phyloP scores from a whole-genome alignment of 1,140 invertebrate genomes.

The Macrobrachium rosenbergii region DNA sequence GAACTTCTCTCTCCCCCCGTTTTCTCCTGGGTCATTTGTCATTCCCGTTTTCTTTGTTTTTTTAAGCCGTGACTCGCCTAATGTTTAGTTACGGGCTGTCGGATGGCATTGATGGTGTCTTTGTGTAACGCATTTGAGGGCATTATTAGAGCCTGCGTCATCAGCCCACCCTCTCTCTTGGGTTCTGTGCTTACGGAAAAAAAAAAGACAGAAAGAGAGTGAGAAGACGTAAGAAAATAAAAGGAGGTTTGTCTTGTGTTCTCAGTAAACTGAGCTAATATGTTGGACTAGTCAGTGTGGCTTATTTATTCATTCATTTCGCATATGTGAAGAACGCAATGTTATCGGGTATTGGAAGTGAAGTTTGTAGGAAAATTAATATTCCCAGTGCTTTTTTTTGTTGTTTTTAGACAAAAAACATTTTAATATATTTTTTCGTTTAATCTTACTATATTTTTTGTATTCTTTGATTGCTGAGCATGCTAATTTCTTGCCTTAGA shows the following conservation, averaged over 20 bases:
- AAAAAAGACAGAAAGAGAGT: background rate
- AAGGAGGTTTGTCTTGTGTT: background rate
- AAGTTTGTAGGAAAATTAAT: no score
- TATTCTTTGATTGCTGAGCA: no score
- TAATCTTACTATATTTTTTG: no score
- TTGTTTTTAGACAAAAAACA: no score
- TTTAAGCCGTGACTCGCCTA: slow-evolving; percentile 24
- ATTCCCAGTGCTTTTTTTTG: no score
- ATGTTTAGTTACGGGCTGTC: slow-evolving; percentile 19
- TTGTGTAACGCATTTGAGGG: no score
- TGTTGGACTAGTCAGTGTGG: slow-evolving; percentile 10
- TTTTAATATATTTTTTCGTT: no score
- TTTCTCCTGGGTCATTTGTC: slow-evolving; percentile 44
- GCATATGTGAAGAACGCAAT: background rate
- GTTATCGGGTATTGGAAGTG: no score
- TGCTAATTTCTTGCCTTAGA: no score
- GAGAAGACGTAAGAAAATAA: background rate
- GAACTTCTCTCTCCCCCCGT: slow-evolving; percentile 2
- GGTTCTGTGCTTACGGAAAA: background rate
- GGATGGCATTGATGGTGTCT: background rate
- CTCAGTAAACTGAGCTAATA: slow-evolving; percentile 31
- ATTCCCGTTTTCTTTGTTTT: slow-evolving; percentile 50
- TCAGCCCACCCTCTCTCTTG: no score
- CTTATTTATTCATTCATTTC: background rate
- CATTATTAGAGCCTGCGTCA: no score